A percentile compares a stretch with the other conserved stretches of the same genome.
Conservation (phyloP, 1,140 invertebrate genomes). For the Aphis gossypii region DNA sequence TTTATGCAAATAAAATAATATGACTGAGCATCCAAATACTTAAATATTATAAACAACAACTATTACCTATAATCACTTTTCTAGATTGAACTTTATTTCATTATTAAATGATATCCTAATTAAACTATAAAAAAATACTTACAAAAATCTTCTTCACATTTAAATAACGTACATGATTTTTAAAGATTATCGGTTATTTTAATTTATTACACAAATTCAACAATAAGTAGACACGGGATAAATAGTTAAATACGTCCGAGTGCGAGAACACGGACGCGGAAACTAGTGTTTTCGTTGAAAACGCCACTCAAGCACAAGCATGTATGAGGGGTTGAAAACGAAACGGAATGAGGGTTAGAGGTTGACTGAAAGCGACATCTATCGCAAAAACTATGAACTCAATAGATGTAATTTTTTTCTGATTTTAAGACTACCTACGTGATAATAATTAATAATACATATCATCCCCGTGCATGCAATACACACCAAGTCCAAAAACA, state of each 20-base stretch:
- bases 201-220: not conserved
- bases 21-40: no score
- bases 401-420: not conserved
- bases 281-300: conserved; percentile 51
- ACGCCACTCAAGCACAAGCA: conserved; percentile 21
- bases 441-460: not conserved
- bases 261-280: conserved; percentile 20
- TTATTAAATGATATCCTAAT: not conserved
- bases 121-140: not conserved
- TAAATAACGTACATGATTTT: conserved; percentile 3
- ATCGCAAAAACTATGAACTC: not conserved
- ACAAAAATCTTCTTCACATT: not conserved
- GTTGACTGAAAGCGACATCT: conserved; percentile 35
- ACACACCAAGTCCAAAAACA: no score
- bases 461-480: no score
- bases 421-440: not conserved
- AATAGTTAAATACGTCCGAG: not conserved
- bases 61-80: not conserved
- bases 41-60: not conserved
- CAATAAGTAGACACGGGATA: not conserved
- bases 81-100: not conserved
- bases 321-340: conserved; percentile 31
- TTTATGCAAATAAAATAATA: no score
- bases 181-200: not conserved
- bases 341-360: not conserved